phyloP scores from a whole-genome alignment of 2,797 vertebrate species.

The Neopelma chrysocephalum region DNA sequence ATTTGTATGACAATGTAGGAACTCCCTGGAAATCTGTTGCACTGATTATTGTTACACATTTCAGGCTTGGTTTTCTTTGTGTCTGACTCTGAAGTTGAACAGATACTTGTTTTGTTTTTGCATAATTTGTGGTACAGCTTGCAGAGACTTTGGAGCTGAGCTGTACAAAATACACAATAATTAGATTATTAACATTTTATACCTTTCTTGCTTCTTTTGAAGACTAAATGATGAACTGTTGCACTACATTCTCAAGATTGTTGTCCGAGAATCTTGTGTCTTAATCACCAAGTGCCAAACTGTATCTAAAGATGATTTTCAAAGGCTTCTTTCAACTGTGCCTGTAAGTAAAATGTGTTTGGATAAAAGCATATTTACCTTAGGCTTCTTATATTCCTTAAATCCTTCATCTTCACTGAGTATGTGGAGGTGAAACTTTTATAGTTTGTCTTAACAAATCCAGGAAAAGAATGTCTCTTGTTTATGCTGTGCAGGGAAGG shows the following conservation, averaged over 20 bases:
- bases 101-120: not conserved
- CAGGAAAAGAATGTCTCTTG: not conserved
- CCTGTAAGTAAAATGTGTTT: slow-evolving; percentile 86
- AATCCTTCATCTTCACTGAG: not conserved
- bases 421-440: not conserved
- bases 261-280: slow-evolving; percentile 96
- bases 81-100: not conserved
- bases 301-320: slow-evolving; percentile 95
- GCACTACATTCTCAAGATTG: slow-evolving; percentile 98
- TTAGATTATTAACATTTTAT: not conserved
- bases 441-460: not conserved
- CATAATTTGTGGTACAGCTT: not conserved
- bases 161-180: not conserved
- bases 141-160: not conserved
- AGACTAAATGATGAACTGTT: slow-evolving; percentile 96
- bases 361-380: not conserved
- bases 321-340: slow-evolving; percentile 97
- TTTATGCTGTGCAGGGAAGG: not conserved
- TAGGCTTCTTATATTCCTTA: not conserved
- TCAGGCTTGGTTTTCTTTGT: not conserved
- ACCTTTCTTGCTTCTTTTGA: slow-evolving; percentile 65
- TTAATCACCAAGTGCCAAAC: slow-evolving; percentile 99
- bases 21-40: not conserved
- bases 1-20: not conserved
- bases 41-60: not conserved